Conservation (phyloP, 2,113 vertebrate species). For the Mirza zaza region DNA sequence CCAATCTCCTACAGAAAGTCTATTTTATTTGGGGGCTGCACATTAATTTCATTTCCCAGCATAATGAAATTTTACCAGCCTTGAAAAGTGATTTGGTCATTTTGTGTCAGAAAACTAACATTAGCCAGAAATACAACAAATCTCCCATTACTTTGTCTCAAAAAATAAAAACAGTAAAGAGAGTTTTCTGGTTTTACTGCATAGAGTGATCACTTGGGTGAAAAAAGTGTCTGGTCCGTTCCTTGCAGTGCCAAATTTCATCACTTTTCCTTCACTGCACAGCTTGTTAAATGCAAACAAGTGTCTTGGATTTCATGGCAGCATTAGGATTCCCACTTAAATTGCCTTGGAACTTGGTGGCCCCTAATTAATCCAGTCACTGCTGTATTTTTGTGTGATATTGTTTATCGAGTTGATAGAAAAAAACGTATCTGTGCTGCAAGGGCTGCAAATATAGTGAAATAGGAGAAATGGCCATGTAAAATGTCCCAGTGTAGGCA, state of each 20-base stretch:
- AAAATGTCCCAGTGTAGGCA: neutral
- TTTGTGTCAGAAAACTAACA: conserved; percentile 48
- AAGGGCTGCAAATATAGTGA: conserved; percentile 64
- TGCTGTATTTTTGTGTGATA: conserved; percentile 59
- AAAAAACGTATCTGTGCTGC: conserved; percentile 55
- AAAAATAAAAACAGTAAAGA: neutral
- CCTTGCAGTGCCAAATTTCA: neutral
- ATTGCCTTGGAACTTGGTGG: conserved; percentile 51
- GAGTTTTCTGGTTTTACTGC: conserved; percentile 43
- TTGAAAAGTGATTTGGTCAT: conserved; percentile 42
- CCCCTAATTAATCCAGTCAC: conserved; percentile 54
- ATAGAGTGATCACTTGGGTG: conserved; percentile 47
- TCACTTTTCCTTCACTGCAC: neutral
- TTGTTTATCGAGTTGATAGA: conserved; percentile 62
- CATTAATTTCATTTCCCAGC: conserved; percentile 39
- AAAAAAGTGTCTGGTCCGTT: conserved; percentile 18
- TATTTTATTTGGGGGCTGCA: conserved; percentile 1
- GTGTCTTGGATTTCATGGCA: neutral
- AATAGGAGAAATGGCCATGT: conserved; percentile 55
- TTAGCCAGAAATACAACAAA: conserved; percentile 59
- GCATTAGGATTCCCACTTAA: conserved; percentile 5
- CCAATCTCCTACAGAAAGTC: neutral
- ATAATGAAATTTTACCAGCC: neutral
- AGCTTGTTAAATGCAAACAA: conserved; percentile 3
- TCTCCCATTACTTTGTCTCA: conserved; percentile 58